Conservation (phyloP, 2,888 invertebrate species). For the Parascotia fuliginaria region DNA sequence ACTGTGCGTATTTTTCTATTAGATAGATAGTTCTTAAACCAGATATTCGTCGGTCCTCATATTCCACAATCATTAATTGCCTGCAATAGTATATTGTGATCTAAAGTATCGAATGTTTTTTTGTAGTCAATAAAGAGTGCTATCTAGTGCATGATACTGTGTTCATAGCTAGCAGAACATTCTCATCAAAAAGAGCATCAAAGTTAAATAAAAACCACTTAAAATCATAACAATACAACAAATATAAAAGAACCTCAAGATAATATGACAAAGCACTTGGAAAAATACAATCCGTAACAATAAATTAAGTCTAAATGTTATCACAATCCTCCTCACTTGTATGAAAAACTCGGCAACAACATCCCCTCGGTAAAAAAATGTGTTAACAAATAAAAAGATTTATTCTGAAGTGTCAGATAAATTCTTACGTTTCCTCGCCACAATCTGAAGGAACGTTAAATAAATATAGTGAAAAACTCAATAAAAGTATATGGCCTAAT, state of each 20-base stretch:
- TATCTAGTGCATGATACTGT: too few relatives aligned
- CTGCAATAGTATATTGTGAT: too few relatives aligned
- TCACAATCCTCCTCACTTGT: conserved; percentile 63
- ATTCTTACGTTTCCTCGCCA: conserved; percentile 62
- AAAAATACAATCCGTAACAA: conserved; percentile 57
- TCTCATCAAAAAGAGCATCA: too few relatives aligned
- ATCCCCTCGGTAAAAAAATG: conserved; percentile 54
- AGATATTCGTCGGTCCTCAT: too few relatives aligned
- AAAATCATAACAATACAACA: conserved; percentile 15
- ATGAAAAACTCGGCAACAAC: conserved; percentile 39
- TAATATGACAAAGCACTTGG: conserved; percentile 50
- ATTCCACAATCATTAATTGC: too few relatives aligned
- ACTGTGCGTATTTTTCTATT: too few relatives aligned
- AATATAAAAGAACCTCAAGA: conserved; percentile 35
- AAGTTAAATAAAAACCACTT: not conserved
- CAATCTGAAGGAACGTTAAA: conserved; percentile 72
- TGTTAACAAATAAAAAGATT: conserved; percentile 85
- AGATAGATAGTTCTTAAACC: too few relatives aligned
- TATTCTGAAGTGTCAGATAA: conserved; percentile 77
- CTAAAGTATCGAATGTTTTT: too few relatives aligned
- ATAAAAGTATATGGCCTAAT: conserved; percentile 85
- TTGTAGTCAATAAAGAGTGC: too few relatives aligned
- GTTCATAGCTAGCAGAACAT: too few relatives aligned
- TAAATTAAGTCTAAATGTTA: conserved; percentile 73
- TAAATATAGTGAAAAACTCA: conserved; percentile 82